Conservation (phyloP, 30 jellyfish, hydroid and myxozoan genomes). For the Rhopilema esculentum region DNA sequence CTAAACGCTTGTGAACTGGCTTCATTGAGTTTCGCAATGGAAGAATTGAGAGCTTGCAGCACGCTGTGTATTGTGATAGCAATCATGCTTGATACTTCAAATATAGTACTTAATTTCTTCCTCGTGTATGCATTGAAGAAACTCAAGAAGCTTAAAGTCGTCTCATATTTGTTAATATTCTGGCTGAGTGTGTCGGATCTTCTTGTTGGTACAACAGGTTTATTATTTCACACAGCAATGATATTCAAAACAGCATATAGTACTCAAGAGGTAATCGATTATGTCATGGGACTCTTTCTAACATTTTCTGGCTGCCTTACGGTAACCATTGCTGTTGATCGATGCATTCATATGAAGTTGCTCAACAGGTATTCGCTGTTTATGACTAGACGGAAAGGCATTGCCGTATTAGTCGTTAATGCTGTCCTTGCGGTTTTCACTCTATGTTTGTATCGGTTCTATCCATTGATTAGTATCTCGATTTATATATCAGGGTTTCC, state of each 20-base stretch:
- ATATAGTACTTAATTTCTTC: conserved; percentile 1
- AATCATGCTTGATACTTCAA: conserved; percentile 17
- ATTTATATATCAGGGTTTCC: too few relatives aligned
- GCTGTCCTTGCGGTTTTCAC: not conserved
- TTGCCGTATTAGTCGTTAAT: not conserved
- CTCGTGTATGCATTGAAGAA: conserved; percentile 24
- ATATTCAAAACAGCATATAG: not conserved
- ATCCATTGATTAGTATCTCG: too few relatives aligned
- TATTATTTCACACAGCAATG: not conserved
- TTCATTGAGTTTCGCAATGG: too few relatives aligned
- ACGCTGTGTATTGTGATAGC: not conserved
- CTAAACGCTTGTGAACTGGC: too few relatives aligned
- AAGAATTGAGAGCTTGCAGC: too few relatives aligned
- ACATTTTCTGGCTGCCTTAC: conserved; percentile 8
- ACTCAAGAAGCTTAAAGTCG: conserved; percentile 9
- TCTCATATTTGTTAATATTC: conserved; percentile 22
- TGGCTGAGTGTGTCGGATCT: conserved; percentile 39
- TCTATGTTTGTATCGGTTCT: too few relatives aligned
- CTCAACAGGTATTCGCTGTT: conserved; percentile 4
- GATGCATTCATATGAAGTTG: conserved; percentile 16
- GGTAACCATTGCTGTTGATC: conserved; percentile 12
- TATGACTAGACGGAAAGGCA: conserved; percentile 41
- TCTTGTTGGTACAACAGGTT: conserved; percentile 27
- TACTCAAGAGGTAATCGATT: not conserved
- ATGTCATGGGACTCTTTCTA: not conserved